phyloP scores from a whole-genome alignment of 2,888 invertebrate genomes.

The Nymphalis c-album region DNA sequence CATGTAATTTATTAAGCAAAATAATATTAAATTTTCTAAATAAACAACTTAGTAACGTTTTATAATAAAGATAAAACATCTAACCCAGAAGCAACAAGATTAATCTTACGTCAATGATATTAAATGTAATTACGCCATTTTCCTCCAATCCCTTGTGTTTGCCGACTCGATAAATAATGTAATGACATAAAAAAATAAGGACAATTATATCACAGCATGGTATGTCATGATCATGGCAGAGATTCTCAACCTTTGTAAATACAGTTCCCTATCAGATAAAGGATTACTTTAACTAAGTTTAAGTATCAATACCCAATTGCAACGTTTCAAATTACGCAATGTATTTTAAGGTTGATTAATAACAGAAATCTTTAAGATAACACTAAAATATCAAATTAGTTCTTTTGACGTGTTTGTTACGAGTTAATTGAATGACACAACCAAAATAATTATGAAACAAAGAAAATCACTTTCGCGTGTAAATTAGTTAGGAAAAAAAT shows the following conservation, averaged over 20 bases:
- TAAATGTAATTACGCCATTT: constrained; percentile 23
- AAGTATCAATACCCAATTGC: neutral
- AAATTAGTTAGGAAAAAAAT: no score
- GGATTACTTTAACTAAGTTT: neutral
- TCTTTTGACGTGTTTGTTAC: no score
- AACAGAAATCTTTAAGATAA: no score
- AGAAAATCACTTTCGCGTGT: no score
- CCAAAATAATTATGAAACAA: no score
- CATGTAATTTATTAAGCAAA: no score
- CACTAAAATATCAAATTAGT: no score
- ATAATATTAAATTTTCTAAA: neutral
- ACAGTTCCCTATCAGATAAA: neutral
- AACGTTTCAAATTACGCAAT: no score
- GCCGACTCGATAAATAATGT: constrained; percentile 11
- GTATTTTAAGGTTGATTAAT: no score
- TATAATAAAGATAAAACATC: neutral
- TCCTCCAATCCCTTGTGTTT: constrained; percentile 12
- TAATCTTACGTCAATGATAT: constrained; percentile 21
- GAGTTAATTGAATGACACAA: no score
- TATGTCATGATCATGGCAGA: constrained; percentile 18
- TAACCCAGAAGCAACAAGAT: constrained; percentile 13
- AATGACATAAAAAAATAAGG: constrained; percentile 18
- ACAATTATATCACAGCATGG: constrained; percentile 14
- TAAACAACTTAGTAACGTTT: neutral
- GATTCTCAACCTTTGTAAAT: neutral